Conservation (phyloP, 2,797 vertebrate genomes). For the Carapus acus region DNA sequence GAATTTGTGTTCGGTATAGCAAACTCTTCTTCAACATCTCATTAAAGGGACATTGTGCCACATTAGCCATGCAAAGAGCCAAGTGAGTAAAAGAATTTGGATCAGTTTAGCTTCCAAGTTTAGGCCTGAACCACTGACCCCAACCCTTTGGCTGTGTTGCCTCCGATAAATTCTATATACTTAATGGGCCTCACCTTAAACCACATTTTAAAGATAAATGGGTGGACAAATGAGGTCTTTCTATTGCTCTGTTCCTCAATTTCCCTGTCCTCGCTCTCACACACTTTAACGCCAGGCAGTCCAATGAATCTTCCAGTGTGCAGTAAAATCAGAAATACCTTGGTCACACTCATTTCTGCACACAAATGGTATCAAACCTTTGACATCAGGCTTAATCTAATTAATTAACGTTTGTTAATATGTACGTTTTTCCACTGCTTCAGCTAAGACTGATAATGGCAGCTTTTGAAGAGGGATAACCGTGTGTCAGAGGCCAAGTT, state of each 20-base stretch:
- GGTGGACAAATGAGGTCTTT: too few relatives aligned
- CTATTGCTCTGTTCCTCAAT: too few relatives aligned
- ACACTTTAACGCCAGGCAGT: too few relatives aligned
- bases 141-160: constrained; percentile 41
- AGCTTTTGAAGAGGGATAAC: constrained; percentile 53
- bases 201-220: too few relatives aligned
- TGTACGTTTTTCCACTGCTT: constrained; percentile 33
- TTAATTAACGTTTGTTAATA: constrained; percentile 48
- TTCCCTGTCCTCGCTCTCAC: too few relatives aligned
- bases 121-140: constrained; percentile 66
- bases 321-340: too few relatives aligned
- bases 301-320: too few relatives aligned
- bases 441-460: constrained; percentile 38
- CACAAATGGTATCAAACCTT: constrained; percentile 30
- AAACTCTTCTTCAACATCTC: constrained; percentile 42
- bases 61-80: constrained; percentile 58
- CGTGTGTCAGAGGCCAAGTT: constrained; percentile 61
- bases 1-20: constrained; percentile 27
- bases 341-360: too few relatives aligned
- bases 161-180: constrained; percentile 17
- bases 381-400: constrained; percentile 12
- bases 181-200: constrained; percentile 24
- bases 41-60: constrained; percentile 58
- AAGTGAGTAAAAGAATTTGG: constrained; percentile 59
- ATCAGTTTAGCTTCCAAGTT: constrained; percentile 51